A percentile compares a stretch with the other conserved stretches of the same genome.
Evolutionary conservation across 2,888 invertebrate genomes (phyloP).

Genomic region (Entomobrya proxima): DNA sequence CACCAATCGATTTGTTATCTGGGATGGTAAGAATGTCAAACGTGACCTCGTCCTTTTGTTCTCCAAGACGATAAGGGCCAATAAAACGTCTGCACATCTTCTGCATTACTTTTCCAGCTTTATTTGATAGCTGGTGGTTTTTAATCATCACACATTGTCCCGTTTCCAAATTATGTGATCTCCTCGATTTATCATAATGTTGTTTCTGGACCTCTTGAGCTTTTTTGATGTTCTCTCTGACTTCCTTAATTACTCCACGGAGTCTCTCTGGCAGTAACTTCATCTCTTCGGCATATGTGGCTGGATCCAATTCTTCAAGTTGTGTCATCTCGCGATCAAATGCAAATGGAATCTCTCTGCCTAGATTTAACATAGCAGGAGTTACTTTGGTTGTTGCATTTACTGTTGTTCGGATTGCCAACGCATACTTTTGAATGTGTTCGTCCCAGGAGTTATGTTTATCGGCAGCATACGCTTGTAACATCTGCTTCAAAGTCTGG

Average conservation of each 20-base stretch:
- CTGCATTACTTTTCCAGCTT: not conserved
- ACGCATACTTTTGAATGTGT: not conserved
- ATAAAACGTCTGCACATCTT: not conserved
- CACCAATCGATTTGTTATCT: not conserved
- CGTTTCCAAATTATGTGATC: not conserved
- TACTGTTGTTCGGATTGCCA: not conserved
- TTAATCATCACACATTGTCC: not conserved
- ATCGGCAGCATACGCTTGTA: not conserved
- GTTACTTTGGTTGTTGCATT: not conserved
- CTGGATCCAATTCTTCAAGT: not conserved
- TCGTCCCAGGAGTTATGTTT: not conserved
- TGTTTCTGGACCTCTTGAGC: not conserved
- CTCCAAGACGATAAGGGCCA: not conserved
- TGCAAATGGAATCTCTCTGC: not conserved
- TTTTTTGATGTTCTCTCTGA: not conserved
- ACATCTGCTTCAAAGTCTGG: conserved; percentile 48
- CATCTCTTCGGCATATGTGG: not conserved
- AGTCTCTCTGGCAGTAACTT: not conserved
- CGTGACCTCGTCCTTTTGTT: not conserved
- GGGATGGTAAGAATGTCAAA: not conserved
- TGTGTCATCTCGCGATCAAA: not conserved
- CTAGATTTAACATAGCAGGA: not conserved
- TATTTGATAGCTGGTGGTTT: not conserved
- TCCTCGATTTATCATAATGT: not conserved
- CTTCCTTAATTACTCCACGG: not conserved